These are phyloP conservation scores for Prorops nasuta DNA, from an alignment of 1,140 invertebrate species.

Conservation along the genomic window DNA sequence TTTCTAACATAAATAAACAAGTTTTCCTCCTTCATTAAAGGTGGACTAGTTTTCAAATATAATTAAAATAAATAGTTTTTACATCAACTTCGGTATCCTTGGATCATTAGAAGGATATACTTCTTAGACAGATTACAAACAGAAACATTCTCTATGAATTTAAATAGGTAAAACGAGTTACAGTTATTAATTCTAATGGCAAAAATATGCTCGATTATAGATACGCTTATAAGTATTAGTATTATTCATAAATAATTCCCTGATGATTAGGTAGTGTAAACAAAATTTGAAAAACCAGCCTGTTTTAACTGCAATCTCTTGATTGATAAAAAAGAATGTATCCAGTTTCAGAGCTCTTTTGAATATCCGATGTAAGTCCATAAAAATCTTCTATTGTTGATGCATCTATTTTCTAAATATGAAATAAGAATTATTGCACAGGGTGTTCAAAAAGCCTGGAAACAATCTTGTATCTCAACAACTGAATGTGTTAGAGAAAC, in stretches of 20 bases:
- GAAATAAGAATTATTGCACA: conserved; percentile 15
- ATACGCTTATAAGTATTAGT: background rate
- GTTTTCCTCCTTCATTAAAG: conserved; percentile 33
- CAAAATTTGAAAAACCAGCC: background rate
- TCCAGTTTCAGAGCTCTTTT: conserved; percentile 98
- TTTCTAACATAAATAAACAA: conserved; percentile 29
- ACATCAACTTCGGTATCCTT: conserved; percentile 16
- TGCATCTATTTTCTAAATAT: conserved; percentile 94
- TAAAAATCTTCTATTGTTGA: conserved; percentile 99
- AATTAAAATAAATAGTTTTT: conserved; percentile 44
- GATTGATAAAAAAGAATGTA: conserved; percentile 99
- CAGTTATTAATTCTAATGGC: background rate
- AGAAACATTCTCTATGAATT: background rate
- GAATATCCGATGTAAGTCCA: conserved; percentile 95
- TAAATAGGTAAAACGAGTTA: background rate
- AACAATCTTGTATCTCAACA: no score
- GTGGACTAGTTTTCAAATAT: conserved; percentile 43
- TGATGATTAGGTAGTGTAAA: conserved; percentile 14
- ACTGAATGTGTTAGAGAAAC: no score
- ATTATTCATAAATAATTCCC: conserved; percentile 6
- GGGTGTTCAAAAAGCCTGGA: no score
- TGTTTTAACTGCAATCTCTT: conserved; percentile 70
- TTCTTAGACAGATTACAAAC: background rate
- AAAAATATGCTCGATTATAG: background rate
- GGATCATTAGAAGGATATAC: no score